A percentile compares a stretch with the other conserved stretches of the same genome.
phyloP scores from a whole-genome alignment of 2,113 vertebrate genomes.

The Vicugna pacos region DNA sequence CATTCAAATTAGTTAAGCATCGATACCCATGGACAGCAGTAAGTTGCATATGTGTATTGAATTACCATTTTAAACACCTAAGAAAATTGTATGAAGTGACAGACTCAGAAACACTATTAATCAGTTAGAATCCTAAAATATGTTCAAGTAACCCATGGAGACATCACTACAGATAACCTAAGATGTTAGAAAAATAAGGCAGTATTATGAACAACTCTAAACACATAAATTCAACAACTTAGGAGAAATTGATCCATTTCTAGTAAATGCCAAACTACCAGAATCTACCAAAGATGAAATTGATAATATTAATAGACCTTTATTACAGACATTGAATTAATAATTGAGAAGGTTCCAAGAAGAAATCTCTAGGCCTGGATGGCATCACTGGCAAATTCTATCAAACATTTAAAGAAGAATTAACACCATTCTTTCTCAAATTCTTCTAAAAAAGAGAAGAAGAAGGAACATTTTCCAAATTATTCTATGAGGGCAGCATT shows the following conservation, averaged over 20 bases:
- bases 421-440: not conserved
- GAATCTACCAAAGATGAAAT: not conserved
- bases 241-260: not conserved
- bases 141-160: not conserved
- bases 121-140: not conserved
- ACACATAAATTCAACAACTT: not conserved
- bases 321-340: not conserved
- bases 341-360: not conserved
- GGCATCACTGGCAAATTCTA: not conserved
- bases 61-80: slow-evolving; percentile 4
- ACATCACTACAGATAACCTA: not conserved
- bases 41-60: not conserved
- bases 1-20: not conserved
- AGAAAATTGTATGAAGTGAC: not conserved
- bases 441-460: not conserved
- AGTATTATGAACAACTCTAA: not conserved
- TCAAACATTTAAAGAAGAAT: not conserved
- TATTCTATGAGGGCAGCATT: not conserved
- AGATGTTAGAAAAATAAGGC: not conserved
- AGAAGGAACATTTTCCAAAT: not conserved
- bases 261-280: not conserved
- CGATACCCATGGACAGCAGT: not conserved
- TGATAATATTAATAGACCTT: not conserved
- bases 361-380: not conserved
- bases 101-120: not conserved